These are phyloP conservation scores for Chlorospingus flavigularis DNA, from an alignment of 2,797 vertebrate genomes.

Conservation along the genomic window DNA sequence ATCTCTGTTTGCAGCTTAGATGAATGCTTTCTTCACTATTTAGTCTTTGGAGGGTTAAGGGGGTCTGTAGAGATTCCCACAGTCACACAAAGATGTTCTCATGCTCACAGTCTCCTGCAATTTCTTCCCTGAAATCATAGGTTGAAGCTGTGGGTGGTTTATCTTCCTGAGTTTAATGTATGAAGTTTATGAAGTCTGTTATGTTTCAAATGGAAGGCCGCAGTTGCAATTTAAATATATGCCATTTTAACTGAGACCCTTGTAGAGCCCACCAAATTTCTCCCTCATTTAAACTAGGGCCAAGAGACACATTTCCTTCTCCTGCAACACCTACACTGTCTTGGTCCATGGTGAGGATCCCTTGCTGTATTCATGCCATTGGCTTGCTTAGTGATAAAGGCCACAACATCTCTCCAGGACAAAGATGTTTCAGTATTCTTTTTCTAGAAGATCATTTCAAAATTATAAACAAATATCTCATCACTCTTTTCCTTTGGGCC, in stretches of 20 bases:
- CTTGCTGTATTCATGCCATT: neutral
- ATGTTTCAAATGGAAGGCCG: neutral
- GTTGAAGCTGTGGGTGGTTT: neutral
- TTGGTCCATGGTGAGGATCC: neutral
- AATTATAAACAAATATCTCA: conserved; percentile 19
- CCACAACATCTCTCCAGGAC: neutral
- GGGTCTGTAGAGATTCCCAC: neutral
- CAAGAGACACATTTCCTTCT: neutral
- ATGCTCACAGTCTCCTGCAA: neutral
- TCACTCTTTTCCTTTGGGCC: neutral
- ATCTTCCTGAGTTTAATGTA: neutral
- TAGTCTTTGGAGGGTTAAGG: neutral
- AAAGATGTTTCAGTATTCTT: neutral
- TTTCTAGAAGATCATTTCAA: neutral
- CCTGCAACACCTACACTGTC: neutral
- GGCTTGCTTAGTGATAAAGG: neutral
- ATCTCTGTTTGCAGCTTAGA: neutral
- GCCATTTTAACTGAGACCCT: neutral
- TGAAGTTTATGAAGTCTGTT: neutral
- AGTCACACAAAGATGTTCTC: neutral
- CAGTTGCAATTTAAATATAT: neutral
- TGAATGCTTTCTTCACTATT: neutral
- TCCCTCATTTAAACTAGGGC: neutral
- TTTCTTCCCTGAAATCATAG: neutral
- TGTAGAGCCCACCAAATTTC: neutral